Base-by-base conservation (phyloP, 2,113 vertebrate species). In the Gadus macrocephalus region DNA sequence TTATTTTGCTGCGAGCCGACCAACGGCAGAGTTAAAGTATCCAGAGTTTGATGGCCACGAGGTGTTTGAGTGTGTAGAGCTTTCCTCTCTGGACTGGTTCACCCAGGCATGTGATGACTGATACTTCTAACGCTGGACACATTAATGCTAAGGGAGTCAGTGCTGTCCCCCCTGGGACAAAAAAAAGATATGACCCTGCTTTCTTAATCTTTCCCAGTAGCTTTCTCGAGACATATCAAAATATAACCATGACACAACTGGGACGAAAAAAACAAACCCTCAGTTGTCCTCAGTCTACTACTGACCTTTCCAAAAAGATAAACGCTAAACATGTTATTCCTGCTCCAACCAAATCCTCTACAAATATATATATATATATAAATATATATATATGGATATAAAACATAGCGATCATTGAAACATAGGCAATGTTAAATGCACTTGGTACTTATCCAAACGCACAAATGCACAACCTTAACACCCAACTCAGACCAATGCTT, bases 351-450 rank as follows among this genome's bases (percentile, higher is more conserved):
- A 25, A 64, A 53, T 22, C 38, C 56, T 75, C 70, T 31, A 66
- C 19, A 14, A 8, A 49, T 7, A 70, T 16, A 65, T 5, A 4
- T 25, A 11, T 70, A 55, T 62, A 68, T 35, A 35, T 35, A 35
- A 3, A 35, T 35, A 35, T 35, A 35, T 35, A 35, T 35, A 65
- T 5, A 4, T 25, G 78, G 62, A 59, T 42, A 11, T 70, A 55
- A 59, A 68, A 58, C 71, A 69, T 25, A 8, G 2, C 42, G 55
- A 59, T 60, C 56, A 70, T 64, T 63, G 64, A 70, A 64, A 77
- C 68, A 53, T 70, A 58, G 16, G 42, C 81, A 69, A 27, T 22
- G 69, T 81, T 69, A 74, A 82, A 78, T 84, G 78, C 81, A 85
- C 79, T 84, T 82, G 78, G 82, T 82, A 78, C 78, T 28, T 64